These are phyloP conservation scores for Xenentodon cancila DNA, from an alignment of 2,797 vertebrate genomes.

Conservation along the genomic window DNA sequence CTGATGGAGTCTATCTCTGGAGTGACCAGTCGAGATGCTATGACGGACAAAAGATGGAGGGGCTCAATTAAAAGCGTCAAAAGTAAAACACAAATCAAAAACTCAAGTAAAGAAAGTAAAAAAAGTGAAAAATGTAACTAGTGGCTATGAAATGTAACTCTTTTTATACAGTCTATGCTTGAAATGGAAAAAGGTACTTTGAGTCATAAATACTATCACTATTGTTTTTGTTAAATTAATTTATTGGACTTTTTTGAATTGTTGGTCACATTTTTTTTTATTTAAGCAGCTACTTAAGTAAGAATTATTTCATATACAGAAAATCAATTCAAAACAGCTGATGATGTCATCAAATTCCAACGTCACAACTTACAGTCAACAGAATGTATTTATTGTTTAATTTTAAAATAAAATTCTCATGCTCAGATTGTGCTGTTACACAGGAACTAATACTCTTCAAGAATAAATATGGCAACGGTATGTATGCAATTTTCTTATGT, in stretches of 20 bases:
- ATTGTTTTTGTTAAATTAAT: too few relatives aligned
- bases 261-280: too few relatives aligned
- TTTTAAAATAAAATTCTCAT: constrained; percentile 31
- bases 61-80: constrained; percentile 48
- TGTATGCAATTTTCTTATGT: not conserved
- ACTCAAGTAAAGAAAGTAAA: constrained; percentile 67
- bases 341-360: too few relatives aligned
- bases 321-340: too few relatives aligned
- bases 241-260: too few relatives aligned
- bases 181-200: too few relatives aligned
- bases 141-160: constrained; percentile 4
- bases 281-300: too few relatives aligned
- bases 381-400: constrained; percentile 12
- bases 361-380: not conserved
- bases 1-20: constrained; percentile 49
- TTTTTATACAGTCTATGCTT: too few relatives aligned
- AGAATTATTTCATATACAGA: too few relatives aligned
- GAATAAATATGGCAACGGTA: not conserved
- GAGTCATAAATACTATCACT: too few relatives aligned
- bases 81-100: constrained; percentile 70
- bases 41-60: constrained; percentile 53
- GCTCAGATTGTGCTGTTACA: constrained; percentile 21
- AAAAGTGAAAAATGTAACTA: constrained; percentile 58
- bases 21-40: constrained; percentile 39
- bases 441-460: not conserved